Evolutionary conservation across 2,888 invertebrate genomes (phyloP).

Genomic region (Pteria penguin): DNA sequence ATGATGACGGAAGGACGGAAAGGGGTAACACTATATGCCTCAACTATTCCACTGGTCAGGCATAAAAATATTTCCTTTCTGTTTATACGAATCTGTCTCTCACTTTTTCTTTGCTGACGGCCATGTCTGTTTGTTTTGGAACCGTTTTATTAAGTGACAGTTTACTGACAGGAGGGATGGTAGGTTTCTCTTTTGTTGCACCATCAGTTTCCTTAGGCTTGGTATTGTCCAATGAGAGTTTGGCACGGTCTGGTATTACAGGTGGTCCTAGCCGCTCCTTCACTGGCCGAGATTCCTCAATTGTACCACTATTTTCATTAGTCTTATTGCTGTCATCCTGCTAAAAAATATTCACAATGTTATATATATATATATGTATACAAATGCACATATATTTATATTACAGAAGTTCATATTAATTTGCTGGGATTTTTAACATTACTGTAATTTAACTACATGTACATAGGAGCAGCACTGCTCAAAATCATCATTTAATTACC

Average conservation of each 20-base stretch:
- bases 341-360: too few relatives aligned
- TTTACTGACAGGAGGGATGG: conserved; percentile 67
- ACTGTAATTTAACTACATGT: not conserved
- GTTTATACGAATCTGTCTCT: not conserved
- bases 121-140: not conserved
- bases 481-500: too few relatives aligned
- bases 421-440: too few relatives aligned
- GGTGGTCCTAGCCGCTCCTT: conserved; percentile 82
- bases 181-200: not conserved
- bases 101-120: conserved; percentile 50
- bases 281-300: conserved; percentile 67
- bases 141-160: conserved; percentile 67
- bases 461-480: too few relatives aligned
- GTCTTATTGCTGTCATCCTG: too few relatives aligned
- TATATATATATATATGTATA: too few relatives aligned
- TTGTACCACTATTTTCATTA: conserved; percentile 6
- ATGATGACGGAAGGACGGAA: too few relatives aligned
- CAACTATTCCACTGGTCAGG: too few relatives aligned
- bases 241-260: not conserved
- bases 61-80: too few relatives aligned
- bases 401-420: too few relatives aligned
- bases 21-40: too few relatives aligned
- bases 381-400: too few relatives aligned
- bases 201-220: not conserved
- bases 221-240: not conserved